Evolutionary conservation across 2,113 vertebrate genomes (phyloP), one percentile per base, ranked within the genome.

Genomic region (Sylvietta virens): DNA sequence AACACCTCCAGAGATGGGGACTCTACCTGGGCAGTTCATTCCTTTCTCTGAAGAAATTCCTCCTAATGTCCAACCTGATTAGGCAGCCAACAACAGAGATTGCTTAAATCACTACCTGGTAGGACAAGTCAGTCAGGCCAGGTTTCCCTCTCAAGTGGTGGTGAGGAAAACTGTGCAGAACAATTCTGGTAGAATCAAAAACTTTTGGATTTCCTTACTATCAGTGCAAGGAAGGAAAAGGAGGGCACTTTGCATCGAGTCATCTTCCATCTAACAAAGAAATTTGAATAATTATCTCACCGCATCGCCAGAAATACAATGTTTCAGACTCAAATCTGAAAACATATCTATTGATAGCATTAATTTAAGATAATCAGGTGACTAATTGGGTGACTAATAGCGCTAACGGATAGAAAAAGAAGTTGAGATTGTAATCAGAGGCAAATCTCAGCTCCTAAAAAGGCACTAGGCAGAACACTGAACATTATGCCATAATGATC

Each of bases 381-480:
- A 91, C 39, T 94, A 85, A 90, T 72, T 71, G 88, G 65, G 56
- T 94, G 89, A 92, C 47, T 93, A 92, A 97, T 35, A 82, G 72
- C 4, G 2, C 77, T 72, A 94, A 80, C 72, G 74, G 96, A 78
- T 22, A 60, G 72, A 56, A 89, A 71, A 79, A 93, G 77, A 82
- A 69, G 19, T 53, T 77, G 18, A 79, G 72, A 80, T 42, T 50
- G 42, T 62, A 79, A 96, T 90, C 91, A 86, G 91, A 90, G 86
- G 74, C 9, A 66, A 90, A 42, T 28, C 37, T 72, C 84, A 57
- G 71, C 91, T 96, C 33, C 71, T 71, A 66, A 56, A 66, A 96
- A 74, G 17, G 31, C 48, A 72, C 79, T 57, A 74, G 21, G 62
- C 37, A 76, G 85, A 94, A 70, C 56, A 58, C 31, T 54, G 82